phyloP scores from a whole-genome alignment of 2,797 vertebrate species.

The Eospalax fontanierii region DNA sequence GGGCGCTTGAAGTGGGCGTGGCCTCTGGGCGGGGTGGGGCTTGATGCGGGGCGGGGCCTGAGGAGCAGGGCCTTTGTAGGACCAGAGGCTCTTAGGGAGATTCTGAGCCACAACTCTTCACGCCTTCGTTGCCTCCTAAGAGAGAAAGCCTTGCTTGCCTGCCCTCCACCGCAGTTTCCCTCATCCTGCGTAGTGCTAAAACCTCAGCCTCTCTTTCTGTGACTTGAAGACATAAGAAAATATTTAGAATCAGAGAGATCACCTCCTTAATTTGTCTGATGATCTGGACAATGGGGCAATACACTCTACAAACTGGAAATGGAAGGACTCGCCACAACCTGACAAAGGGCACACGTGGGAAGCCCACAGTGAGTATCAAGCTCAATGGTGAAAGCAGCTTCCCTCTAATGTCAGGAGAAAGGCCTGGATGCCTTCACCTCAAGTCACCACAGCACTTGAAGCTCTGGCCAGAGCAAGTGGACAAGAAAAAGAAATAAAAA shows the following conservation, averaged over 20 bases:
- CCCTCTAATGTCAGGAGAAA: neutral
- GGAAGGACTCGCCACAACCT: neutral
- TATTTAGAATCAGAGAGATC: neutral
- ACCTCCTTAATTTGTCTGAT: neutral
- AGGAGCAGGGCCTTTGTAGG: accelerated
- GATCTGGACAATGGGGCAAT: neutral
- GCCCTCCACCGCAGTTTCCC: neutral
- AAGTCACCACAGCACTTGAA: neutral
- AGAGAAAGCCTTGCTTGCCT: neutral
- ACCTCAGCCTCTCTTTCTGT: neutral
- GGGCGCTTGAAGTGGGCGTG: neutral
- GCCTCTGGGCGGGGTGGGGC: neutral
- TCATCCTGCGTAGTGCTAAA: neutral
- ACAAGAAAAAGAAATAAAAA: slow-evolving; percentile 29
- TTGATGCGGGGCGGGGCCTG: neutral
- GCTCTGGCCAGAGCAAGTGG: neutral
- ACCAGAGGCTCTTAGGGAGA: neutral
- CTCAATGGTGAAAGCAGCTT: neutral
- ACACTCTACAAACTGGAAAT: neutral
- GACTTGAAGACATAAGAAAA: neutral
- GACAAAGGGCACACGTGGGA: neutral
- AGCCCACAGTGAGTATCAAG: neutral
- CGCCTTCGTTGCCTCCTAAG: accelerated
- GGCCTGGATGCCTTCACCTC: neutral
- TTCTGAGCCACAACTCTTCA: neutral